phyloP scores from a whole-genome alignment of 2,797 vertebrate species.

The Pogoniulus pusillus region DNA sequence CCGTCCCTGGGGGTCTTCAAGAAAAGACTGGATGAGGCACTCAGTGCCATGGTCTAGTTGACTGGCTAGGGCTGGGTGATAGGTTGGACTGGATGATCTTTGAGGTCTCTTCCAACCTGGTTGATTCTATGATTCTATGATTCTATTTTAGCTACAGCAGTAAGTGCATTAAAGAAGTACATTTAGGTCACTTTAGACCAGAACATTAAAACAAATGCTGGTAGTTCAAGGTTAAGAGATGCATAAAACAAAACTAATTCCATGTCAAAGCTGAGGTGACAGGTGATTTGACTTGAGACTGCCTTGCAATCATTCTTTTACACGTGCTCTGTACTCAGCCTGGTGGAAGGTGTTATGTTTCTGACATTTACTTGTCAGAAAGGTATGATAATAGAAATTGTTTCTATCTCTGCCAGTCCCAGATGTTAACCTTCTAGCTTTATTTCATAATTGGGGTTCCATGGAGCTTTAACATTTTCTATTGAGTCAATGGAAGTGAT shows the following conservation, averaged over 20 bases:
- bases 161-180: constrained; percentile 75
- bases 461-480: constrained; percentile 81
- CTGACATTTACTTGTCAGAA: constrained; percentile 84
- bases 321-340: constrained; percentile 76
- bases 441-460: constrained; percentile 84
- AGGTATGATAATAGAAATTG: constrained; percentile 83
- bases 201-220: constrained; percentile 91
- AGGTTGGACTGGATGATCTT: no score
- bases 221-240: constrained; percentile 99
- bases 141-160: constrained; percentile 9
- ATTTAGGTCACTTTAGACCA: constrained; percentile 78
- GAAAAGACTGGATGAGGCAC: no score
- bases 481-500: constrained; percentile 83
- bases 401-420: constrained; percentile 80
- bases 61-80: no score
- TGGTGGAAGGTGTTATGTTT: constrained; percentile 77
- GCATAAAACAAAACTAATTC: constrained; percentile 96
- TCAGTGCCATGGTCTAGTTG: no score
- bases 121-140: no score
- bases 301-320: constrained; percentile 91
- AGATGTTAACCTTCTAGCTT: constrained; percentile 84
- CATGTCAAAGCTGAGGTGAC: constrained; percentile 90
- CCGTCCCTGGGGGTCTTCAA: no score
- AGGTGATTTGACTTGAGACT: constrained; percentile 95
- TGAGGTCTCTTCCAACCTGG: no score